Conservation (phyloP, 2,797 vertebrate species). For the Antennarius maculatus region DNA sequence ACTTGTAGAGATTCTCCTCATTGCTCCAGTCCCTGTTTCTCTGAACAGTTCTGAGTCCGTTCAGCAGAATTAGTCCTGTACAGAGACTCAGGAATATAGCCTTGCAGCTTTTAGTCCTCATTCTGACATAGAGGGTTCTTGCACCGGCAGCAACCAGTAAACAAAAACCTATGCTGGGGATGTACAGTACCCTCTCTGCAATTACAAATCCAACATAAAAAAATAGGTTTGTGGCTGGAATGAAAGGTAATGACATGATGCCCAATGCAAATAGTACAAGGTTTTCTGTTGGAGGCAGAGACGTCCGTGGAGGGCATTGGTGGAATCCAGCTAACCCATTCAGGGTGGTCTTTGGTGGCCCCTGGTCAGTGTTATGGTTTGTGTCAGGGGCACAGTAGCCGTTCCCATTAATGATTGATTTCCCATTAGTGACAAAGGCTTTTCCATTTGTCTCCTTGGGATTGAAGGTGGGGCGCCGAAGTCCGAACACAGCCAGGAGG, state of each 20-base stretch:
- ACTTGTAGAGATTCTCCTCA: constrained; percentile 97
- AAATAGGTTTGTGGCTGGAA: constrained; percentile 97
- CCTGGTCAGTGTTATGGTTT: constrained; percentile 77
- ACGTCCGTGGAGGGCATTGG: constrained; percentile 34
- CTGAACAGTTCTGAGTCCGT: constrained; percentile 91
- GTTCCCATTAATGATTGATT: constrained; percentile 83
- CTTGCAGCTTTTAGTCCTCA: constrained; percentile 88
- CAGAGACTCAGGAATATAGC: constrained; percentile 87
- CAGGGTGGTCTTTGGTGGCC: constrained; percentile 49
- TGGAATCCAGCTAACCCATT: constrained; percentile 68
- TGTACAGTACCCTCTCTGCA: constrained; percentile 97
- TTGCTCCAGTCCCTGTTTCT: constrained; percentile 97
- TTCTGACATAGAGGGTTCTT: constrained; percentile 87
- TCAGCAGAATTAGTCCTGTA: constrained; percentile 89
- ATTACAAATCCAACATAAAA: constrained; percentile 99
- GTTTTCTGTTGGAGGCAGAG: constrained; percentile 91
- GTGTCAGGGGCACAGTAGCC: constrained; percentile 68
- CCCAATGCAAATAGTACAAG: constrained; percentile 91
- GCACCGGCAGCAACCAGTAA: constrained; percentile 91
- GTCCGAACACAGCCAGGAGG: constrained; percentile 84
- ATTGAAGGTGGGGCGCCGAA: constrained; percentile 73
- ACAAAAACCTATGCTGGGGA: constrained; percentile 98
- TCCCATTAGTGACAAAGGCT: constrained; percentile 71
- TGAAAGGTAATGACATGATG: constrained; percentile 90
- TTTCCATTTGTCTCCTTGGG: constrained; percentile 86